These are phyloP conservation scores for Stenchaetothrips biformis DNA, from an alignment of 2,888 invertebrate genomes.

Conservation along the genomic window DNA sequence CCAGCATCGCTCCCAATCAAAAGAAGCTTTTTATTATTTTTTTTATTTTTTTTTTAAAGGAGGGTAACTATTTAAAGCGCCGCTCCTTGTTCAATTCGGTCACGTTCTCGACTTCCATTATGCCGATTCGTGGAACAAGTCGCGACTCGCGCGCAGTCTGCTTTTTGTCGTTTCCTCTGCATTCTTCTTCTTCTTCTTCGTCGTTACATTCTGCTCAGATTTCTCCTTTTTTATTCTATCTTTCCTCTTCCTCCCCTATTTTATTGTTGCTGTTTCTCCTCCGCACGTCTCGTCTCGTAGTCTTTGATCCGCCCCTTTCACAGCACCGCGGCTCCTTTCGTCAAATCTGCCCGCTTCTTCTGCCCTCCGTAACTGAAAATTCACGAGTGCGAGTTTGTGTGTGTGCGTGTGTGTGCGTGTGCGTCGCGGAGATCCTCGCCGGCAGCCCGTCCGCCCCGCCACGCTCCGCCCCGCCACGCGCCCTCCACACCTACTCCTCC, in stretches of 20 bases:
- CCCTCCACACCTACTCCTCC: too few relatives aligned
- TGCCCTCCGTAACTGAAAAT: background rate
- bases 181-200: background rate
- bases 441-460: too few relatives aligned
- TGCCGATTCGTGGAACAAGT: constrained; percentile 8
- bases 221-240: background rate
- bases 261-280: background rate
- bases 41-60: background rate
- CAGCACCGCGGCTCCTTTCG: background rate
- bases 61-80: background rate
- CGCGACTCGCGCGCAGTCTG: background rate
- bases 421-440: too few relatives aligned
- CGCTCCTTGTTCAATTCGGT: background rate
- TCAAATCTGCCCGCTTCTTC: background rate
- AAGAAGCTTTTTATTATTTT: too few relatives aligned
- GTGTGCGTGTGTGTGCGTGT: too few relatives aligned
- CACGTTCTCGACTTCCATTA: constrained; percentile 22
- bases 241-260: background rate
- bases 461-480: too few relatives aligned
- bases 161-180: background rate
- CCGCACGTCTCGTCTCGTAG: background rate
- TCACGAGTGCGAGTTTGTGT: too few relatives aligned
- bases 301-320: background rate
- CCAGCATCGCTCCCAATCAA: too few relatives aligned
- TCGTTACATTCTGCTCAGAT: background rate